Conservation (phyloP, 1,140 invertebrate species). For the Zaprionus taronus region DNA sequence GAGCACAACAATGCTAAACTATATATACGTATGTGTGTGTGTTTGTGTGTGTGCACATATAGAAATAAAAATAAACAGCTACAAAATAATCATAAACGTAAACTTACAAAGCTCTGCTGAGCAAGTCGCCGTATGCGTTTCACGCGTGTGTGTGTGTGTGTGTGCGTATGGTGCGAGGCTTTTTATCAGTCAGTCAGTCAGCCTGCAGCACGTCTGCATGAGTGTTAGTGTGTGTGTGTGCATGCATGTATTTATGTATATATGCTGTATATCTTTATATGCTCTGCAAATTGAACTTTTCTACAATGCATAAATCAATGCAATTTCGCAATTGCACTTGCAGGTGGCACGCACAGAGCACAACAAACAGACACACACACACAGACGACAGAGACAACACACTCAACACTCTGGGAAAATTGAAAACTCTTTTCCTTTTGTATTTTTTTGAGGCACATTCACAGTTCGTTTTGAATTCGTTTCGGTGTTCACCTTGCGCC, state of each 20-base stretch:
- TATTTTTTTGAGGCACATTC: slow-evolving; percentile 36
- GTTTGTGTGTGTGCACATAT: background rate
- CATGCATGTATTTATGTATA: slow-evolving; percentile 24
- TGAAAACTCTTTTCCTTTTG: slow-evolving; percentile 67
- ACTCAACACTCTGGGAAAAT: slow-evolving; percentile 48
- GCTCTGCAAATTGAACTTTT: slow-evolving; percentile 53
- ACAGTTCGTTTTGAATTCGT: slow-evolving; percentile 51
- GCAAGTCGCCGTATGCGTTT: slow-evolving; percentile 24
- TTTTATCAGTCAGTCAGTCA: slow-evolving; percentile 72
- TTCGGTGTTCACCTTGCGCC: slow-evolving; percentile 64
- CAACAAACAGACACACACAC: slow-evolving; percentile 57
- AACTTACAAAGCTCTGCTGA: slow-evolving; percentile 68
- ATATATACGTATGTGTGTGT: background rate
- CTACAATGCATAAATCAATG: slow-evolving; percentile 71
- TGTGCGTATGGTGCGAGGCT: slow-evolving; percentile 27
- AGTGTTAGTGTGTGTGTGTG: slow-evolving; percentile 27
- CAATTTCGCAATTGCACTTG: slow-evolving; percentile 47
- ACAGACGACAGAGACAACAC: background rate
- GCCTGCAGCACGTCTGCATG: slow-evolving; percentile 19
- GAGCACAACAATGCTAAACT: slow-evolving; percentile 42
- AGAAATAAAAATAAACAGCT: slow-evolving; percentile 56
- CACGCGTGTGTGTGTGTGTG: slow-evolving; percentile 27
- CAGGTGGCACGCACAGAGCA: slow-evolving; percentile 52
- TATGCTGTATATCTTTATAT: slow-evolving; percentile 50
- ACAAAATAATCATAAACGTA: slow-evolving; percentile 61